Evolutionary conservation across 2,888 invertebrate species (phyloP), one percentile per base, ranked within the genome.

Genomic region (Oscheius sp.): DNA sequence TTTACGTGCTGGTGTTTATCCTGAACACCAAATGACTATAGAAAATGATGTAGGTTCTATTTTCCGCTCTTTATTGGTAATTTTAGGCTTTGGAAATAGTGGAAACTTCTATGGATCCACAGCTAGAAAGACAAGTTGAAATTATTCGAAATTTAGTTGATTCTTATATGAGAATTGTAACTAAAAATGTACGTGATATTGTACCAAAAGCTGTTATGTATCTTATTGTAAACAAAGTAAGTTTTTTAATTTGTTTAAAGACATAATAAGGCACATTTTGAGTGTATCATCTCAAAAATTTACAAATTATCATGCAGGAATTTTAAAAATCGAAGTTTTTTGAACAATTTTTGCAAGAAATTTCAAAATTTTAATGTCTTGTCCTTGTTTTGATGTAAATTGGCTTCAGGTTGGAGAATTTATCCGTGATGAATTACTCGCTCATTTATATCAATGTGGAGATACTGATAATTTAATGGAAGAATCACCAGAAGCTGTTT

Each of bases 101-200:
- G 13, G 83, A 81, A n/a, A 84, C 85, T 29, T 91, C 91, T 1
- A 90, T 91, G 90, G 92, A 92, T 85, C 92, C 92, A 7, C 95
- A 96, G 90, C 90, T 99, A 85, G 99, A 99, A 90, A 92, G 99
- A 73, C 99, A 99, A 91, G 99, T 99, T 83, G 99, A 99, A 91
- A 99, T 98, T 35, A 99, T 99, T 89, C 93, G 99, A 73, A 99
- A 99, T 91, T 92, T 99, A 87, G 99, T 99, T n/a, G 99, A 99
- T 90, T 99, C 98, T 13, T 99, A 99, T 92, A 80, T 80, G 80
- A 69, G 77, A 73, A 99, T 99, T 89, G 96, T 99, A 74, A 97
- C 96, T 76, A 99, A 99, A 91, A 98, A 98, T 29, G 96, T 96
- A 79, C 92, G 96, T 70, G 99, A 99, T 91, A 92, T 99, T 88